Conservation (phyloP, 2,113 vertebrate genomes). For the Malurus cyaneus region DNA sequence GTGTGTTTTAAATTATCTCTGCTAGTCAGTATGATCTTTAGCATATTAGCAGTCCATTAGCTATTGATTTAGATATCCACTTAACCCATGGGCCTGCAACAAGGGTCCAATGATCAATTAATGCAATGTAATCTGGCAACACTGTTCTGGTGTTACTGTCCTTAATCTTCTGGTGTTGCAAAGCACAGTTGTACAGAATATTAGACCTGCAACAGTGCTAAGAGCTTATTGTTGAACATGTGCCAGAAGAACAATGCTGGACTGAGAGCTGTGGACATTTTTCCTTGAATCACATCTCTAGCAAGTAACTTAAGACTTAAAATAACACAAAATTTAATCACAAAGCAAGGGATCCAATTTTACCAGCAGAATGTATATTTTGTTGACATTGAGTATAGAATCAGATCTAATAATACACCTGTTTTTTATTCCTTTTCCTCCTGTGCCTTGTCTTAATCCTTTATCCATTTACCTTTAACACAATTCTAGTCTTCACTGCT, state of each 20-base stretch:
- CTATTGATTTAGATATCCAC: neutral
- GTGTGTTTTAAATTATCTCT: neutral
- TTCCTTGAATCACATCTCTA: neutral
- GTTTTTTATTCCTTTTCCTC: neutral
- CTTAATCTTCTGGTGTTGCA: neutral
- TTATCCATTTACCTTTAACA: neutral
- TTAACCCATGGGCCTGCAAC: neutral
- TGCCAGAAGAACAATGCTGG: neutral
- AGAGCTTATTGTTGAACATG: neutral
- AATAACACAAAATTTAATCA: neutral
- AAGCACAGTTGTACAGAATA: neutral
- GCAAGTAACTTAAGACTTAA: neutral
- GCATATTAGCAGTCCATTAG: neutral
- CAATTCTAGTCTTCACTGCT: neutral
- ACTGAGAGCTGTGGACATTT: neutral
- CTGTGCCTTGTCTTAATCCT: neutral
- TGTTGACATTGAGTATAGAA: neutral
- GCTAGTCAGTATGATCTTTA: neutral
- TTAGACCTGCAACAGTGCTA: neutral
- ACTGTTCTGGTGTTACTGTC: neutral
- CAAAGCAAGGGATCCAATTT: neutral
- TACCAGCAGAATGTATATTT: neutral
- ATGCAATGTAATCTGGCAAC: neutral
- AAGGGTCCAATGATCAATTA: neutral
- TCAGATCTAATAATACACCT: neutral